Evolutionary conservation across 2,888 invertebrate genomes (phyloP), one percentile per base, ranked within the genome.

Genomic region (Ariolimax columbianus): DNA sequence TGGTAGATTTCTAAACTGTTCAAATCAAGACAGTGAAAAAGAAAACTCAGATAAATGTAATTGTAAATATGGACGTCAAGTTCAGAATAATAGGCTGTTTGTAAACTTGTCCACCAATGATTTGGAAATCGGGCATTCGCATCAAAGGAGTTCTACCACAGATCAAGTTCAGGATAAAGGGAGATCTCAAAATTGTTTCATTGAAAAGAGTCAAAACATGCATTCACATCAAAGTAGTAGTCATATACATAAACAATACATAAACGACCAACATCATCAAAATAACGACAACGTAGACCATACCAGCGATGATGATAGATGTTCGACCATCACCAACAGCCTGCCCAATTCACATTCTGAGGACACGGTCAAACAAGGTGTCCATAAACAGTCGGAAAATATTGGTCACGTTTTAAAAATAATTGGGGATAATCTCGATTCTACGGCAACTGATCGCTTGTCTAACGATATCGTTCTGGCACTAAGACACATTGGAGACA

Each of bases 401-500:
- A 33, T 75, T 6, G 51, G 19, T 30, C 51, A 33, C 75, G 6
- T 36, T 30, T 36, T 75, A 11, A 47, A 75, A 51, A 30, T 30
- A 33, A 75, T 75, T 36, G 75, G 75, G 33, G 75, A 75, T 33
- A 33, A 33, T 17, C 11, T 75, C 30, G 51, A 75, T 33, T 19
- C 75, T 43, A 51, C 30, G 11, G 51, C 51, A 19, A 75, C 30
- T 33, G 75, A 75, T 23, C 51, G 17, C 7, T 36, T 75, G 23
- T 75, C 75, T 6, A 51, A 14, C 14, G 75, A 75, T 14, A 75
- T 75, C 17, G 51, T 75, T 33, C 19, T 30, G 6, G 75, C 75
- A 26, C 51, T 75, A 14, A 75, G 75, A 51, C 33, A 33, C 36
- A 47, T 75, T 33, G 75, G 75, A 19, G 75, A 75, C 23, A 51